Conservation (phyloP, 2,797 vertebrate species). For the Xenops minutus region DNA sequence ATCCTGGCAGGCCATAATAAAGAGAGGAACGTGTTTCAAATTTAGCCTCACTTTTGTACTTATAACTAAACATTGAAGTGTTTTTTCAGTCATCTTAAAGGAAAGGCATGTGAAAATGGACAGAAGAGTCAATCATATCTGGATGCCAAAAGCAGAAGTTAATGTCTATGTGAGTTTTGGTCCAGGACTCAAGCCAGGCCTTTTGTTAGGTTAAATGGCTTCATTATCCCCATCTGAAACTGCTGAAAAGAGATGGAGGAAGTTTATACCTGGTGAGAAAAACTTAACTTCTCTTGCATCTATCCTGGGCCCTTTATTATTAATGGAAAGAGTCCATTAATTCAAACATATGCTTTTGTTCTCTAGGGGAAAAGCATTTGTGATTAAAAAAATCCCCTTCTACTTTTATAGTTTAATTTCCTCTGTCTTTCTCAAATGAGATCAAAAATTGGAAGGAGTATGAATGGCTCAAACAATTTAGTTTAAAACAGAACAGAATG, state of each 20-base stretch:
- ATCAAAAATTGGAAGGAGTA: background rate
- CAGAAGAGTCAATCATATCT: background rate
- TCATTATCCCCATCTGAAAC: background rate
- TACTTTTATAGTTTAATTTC: background rate
- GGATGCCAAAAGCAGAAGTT: slow-evolving; percentile 14
- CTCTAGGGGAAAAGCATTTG: background rate
- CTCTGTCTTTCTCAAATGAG: background rate
- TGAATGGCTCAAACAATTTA: background rate
- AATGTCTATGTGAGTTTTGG: background rate
- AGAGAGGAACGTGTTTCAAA: slow-evolving; percentile 1
- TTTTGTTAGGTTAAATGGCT: slow-evolving; percentile 16
- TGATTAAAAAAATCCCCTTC: slow-evolving; percentile 5
- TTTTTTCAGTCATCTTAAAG: background rate
- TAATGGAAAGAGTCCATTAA: slow-evolving; percentile 8
- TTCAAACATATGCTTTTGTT: background rate
- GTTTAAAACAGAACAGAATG: background rate
- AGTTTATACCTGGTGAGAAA: background rate
- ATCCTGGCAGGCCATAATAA: background rate
- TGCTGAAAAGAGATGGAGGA: background rate
- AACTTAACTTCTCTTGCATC: background rate
- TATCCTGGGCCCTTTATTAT: background rate
- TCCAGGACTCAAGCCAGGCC: slow-evolving; percentile 20
- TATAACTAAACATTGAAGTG: background rate
- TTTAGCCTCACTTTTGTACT: background rate
- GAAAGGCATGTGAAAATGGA: background rate